phyloP scores from a whole-genome alignment of 2,888 invertebrate species.

The Lepidocyrtoides sp. region DNA sequence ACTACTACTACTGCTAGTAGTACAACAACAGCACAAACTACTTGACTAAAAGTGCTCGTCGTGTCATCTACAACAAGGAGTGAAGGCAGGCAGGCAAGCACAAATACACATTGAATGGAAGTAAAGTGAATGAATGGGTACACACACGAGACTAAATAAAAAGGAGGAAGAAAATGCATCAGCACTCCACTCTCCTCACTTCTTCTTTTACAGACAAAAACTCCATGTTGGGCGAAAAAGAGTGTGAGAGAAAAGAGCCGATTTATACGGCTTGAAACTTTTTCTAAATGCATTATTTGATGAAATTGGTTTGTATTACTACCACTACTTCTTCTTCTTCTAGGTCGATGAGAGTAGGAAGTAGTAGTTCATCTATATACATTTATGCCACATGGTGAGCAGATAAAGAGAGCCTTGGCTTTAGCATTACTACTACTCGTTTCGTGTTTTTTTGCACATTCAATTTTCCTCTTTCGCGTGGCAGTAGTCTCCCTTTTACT shows the following conservation, averaged over 20 bases:
- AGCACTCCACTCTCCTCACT: background rate
- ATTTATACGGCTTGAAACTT: slow-evolving; percentile 45
- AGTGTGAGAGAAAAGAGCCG: slow-evolving; percentile 3
- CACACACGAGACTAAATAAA: slow-evolving; percentile 51
- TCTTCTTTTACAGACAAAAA: background rate
- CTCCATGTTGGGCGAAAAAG: background rate
- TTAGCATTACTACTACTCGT: background rate
- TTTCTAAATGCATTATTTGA: slow-evolving; percentile 72
- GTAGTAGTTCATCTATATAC: slow-evolving; percentile 39
- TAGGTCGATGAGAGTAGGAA: slow-evolving; percentile 3
- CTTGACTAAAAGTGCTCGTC: slow-evolving; percentile 35
- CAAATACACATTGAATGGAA: background rate
- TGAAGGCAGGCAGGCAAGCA: slow-evolving; percentile 23
- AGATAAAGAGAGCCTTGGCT: background rate
- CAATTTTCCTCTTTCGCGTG: slow-evolving; percentile 50
- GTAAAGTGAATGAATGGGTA: background rate
- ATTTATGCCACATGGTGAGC: slow-evolving; percentile 56
- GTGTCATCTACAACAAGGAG: slow-evolving; percentile 31
- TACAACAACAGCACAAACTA: slow-evolving; percentile 27
- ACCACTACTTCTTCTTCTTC: too few relatives aligned
- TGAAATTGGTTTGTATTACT: slow-evolving; percentile 61
- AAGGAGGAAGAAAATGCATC: slow-evolving; percentile 24
- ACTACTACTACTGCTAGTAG: background rate
- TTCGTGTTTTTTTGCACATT: slow-evolving; percentile 19
- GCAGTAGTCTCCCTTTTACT: background rate